Evolutionary conservation across 2,113 vertebrate genomes (phyloP), one percentile per base, ranked within the genome.

Genomic region (Enhydra lutris): DNA sequence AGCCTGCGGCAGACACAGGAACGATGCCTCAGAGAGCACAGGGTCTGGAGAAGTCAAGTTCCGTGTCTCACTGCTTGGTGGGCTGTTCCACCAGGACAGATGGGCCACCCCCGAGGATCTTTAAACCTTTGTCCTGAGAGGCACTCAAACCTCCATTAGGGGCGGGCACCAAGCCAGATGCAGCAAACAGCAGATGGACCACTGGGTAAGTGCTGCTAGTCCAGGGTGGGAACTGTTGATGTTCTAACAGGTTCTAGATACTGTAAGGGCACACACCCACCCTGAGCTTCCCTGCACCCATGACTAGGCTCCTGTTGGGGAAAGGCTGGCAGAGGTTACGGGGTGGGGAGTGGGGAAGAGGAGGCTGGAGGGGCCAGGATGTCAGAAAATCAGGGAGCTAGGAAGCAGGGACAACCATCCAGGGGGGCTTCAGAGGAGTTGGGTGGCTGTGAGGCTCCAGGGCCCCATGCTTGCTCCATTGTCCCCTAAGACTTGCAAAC

Each of bases 181-280:
- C 61, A 69, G 13, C 20, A 34, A 24, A 31, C 18, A 50, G 24
- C 0, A 3, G 50, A 39, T 1, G 11, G 61, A 79, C 39, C 52
- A 61, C 0, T 3, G 26, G 5, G 34, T 7, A 21, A 21, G 29
- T 61, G 39, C 34, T 34, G 50, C 39, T 39, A 71, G 36, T 17
- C 59, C 13, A 3, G 6, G 15, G 11, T 91, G 39, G 39, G 45
- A 42, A 80, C 17, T 26, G 71, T 69, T 50, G 39, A 34, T 10
- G 1, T 86, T 61, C 79, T 26, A 45, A 45, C 39, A 39, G 31
- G 26, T n/a, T 63, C 36, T 55, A 86, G 61, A 39, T 15, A 31
- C 36, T 24, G 3, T 10, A 21, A 42, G 34, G 21, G 20, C 26
- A 39, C 10, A 71, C 0, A 0, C 34, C 17, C 26, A 79, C 6